Conservation (phyloP, 1,140 invertebrate genomes). For the Rhysida immarginata region DNA sequence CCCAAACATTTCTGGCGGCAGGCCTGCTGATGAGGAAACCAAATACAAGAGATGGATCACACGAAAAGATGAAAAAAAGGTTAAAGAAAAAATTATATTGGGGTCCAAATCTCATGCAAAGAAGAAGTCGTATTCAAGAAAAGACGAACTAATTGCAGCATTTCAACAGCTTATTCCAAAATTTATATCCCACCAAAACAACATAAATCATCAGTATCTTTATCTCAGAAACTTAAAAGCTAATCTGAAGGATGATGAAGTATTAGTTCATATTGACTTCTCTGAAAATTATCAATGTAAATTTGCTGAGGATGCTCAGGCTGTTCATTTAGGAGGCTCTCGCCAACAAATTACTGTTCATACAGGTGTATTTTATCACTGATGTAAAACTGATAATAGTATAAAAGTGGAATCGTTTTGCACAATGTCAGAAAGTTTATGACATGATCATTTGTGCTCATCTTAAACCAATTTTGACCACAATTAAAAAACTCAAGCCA, state of each 20-base stretch:
- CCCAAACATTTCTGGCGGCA: no score
- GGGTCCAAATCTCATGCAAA: not conserved
- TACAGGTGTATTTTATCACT: conserved; percentile 9
- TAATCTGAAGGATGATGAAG: not conserved
- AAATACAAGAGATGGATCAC: not conserved
- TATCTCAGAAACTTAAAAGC: not conserved
- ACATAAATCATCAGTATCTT: not conserved
- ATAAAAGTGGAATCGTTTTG: conserved; percentile 8
- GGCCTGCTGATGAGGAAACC: no score
- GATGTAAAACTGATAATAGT: not conserved
- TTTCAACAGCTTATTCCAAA: not conserved
- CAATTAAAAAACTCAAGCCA: conserved; percentile 2
- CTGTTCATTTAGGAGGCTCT: conserved; percentile 14
- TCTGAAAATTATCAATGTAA: conserved; percentile 13
- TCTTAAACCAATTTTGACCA: conserved; percentile 10
- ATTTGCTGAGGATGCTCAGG: conserved; percentile 11
- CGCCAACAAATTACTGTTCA: conserved; percentile 13
- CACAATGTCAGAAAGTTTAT: conserved; percentile 8
- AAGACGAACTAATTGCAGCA: not conserved
- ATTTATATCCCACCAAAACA: not conserved
- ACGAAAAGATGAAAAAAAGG: not conserved
- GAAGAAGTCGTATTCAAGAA: not conserved
- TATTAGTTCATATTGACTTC: conserved; percentile 11
- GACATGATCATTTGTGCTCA: conserved; percentile 15
- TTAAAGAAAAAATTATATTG: not conserved